Evolutionary conservation across 2,113 vertebrate species (phyloP).

Genomic region (Gnathonemus echidnorhynchus): DNA sequence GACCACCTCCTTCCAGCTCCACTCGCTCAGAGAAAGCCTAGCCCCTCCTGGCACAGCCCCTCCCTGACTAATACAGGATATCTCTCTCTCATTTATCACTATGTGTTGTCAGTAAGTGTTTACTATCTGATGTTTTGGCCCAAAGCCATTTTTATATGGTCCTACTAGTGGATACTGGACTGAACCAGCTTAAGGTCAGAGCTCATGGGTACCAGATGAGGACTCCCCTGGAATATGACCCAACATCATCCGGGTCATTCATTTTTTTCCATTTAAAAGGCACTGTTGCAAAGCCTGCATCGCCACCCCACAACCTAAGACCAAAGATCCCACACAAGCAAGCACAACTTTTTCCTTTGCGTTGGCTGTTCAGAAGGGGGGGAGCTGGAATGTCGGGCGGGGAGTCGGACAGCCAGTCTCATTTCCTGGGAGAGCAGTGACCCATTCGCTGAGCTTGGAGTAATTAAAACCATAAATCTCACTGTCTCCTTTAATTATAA

Average conservation of each 20-base stretch:
- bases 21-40: background rate
- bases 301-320: background rate
- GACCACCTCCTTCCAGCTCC: background rate
- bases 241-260: background rate
- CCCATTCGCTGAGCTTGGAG: background rate
- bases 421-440: background rate
- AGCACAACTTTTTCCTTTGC: background rate
- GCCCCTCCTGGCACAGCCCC: background rate
- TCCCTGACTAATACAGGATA: background rate
- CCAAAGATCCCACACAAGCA: background rate
- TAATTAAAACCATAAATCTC: constrained; percentile 6
- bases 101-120: background rate
- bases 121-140: background rate
- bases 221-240: background rate
- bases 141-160: background rate
- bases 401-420: background rate
- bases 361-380: background rate
- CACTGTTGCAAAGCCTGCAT: background rate
- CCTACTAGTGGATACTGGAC: background rate
- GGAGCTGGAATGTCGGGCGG: background rate
- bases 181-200: background rate
- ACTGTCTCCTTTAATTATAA: constrained; percentile 15
- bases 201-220: background rate
- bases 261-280: background rate
- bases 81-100: background rate